These are phyloP conservation scores for Capitella teleta DNA, from an alignment of 1,140 invertebrate species.

Conservation along the genomic window DNA sequence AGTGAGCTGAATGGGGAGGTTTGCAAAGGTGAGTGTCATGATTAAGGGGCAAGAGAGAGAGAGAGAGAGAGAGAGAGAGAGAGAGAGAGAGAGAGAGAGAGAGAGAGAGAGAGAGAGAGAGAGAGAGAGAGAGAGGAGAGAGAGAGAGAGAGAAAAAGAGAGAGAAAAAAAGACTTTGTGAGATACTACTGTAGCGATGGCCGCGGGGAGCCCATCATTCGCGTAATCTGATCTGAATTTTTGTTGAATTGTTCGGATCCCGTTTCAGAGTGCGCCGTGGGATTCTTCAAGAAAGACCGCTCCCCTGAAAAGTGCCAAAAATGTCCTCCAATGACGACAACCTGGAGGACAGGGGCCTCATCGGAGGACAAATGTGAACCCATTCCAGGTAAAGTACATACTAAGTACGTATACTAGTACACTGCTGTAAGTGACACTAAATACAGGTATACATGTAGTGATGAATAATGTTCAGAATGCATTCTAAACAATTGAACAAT, in stretches of 20 bases:
- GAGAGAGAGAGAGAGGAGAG: neutral
- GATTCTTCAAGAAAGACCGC: slow-evolving; percentile 15
- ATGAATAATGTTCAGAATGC: too few species aligned
- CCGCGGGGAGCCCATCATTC: too few species aligned
- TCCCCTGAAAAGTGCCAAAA: slow-evolving; percentile 13
- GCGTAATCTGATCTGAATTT: too few species aligned
- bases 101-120: neutral
- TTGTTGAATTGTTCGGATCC: too few species aligned
- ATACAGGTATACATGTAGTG: too few species aligned
- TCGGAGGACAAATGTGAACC: neutral
- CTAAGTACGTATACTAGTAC: too few species aligned
- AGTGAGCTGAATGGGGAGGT: slow-evolving; percentile 16
- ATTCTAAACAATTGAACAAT: too few species aligned
- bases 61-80: too few species aligned
- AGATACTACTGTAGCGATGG: too few species aligned
- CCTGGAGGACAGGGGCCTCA: slow-evolving; percentile 11
- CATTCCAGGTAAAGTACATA: slow-evolving; percentile 3
- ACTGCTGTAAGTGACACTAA: too few species aligned
- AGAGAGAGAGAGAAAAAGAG: neutral
- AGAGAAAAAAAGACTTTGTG: neutral
- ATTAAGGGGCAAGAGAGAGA: neutral
- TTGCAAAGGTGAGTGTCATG: slow-evolving; percentile 16
- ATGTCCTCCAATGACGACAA: slow-evolving; percentile 20
- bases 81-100: too few species aligned
- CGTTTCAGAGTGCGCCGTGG: slow-evolving; percentile 16